phyloP scores from a whole-genome alignment of 2,113 vertebrate species.

The Arvicanthis niloticus region DNA sequence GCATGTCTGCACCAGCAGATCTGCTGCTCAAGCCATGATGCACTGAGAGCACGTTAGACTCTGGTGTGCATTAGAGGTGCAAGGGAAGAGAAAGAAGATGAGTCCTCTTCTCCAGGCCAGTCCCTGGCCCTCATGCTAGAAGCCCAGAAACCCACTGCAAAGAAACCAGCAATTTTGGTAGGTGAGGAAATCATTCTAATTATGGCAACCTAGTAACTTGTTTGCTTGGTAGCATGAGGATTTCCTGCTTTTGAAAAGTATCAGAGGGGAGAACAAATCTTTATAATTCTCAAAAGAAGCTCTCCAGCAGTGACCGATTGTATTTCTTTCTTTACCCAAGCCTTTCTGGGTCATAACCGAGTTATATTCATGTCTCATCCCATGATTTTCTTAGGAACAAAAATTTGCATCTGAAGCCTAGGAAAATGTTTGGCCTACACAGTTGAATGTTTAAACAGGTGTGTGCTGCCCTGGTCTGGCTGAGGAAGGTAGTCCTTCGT shows the following conservation, averaged over 20 bases:
- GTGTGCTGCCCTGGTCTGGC: slow-evolving; percentile 33
- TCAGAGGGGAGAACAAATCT: slow-evolving; percentile 41
- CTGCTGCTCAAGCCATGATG: not conserved
- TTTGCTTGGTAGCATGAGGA: slow-evolving; percentile 44
- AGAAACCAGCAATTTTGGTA: slow-evolving; percentile 15
- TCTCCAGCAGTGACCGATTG: slow-evolving; percentile 54
- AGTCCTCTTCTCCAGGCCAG: not conserved
- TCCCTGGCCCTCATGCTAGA: not conserved
- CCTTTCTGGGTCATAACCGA: slow-evolving; percentile 62
- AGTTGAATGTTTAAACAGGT: slow-evolving; percentile 76
- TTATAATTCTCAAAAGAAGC: slow-evolving; percentile 31
- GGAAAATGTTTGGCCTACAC: slow-evolving; percentile 72
- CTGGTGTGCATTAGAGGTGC: slow-evolving; percentile 39
- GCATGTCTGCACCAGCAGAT: slow-evolving; percentile 10
- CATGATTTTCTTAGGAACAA: slow-evolving; percentile 65
- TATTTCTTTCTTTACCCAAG: slow-evolving; percentile 66
- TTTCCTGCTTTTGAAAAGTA: slow-evolving; percentile 49
- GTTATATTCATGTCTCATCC: slow-evolving; percentile 40
- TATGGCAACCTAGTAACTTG: slow-evolving; percentile 19
- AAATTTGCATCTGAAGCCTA: slow-evolving; percentile 65
- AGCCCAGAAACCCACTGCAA: not conserved
- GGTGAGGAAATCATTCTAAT: slow-evolving; percentile 28
- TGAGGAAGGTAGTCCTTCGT: slow-evolving; percentile 53
- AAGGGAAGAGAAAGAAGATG: slow-evolving; percentile 53
- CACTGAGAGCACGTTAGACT: not conserved